Evolutionary conservation across 2,888 invertebrate genomes (phyloP).

Genomic region (Adela reaumurella): DNA sequence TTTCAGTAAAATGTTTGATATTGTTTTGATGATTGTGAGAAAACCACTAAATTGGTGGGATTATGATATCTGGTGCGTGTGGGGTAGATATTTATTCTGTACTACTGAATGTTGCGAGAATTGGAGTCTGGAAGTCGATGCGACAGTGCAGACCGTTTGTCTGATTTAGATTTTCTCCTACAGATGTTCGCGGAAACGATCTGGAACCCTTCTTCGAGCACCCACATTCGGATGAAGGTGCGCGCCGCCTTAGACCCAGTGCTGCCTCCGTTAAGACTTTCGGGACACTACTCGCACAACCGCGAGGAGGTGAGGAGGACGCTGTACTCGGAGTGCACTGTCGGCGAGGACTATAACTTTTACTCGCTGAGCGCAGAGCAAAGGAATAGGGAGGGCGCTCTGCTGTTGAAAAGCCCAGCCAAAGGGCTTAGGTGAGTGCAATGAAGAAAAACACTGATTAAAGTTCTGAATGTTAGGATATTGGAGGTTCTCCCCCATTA

Average conservation of each 20-base stretch:
- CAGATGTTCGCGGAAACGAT: conserved; percentile 41
- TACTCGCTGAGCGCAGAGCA: conserved; percentile 40
- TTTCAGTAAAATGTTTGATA: too few relatives aligned
- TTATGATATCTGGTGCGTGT: too few relatives aligned
- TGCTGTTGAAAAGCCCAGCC: conserved; percentile 36
- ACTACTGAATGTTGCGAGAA: too few relatives aligned
- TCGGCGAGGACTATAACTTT: conserved; percentile 27
- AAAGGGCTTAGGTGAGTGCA: conserved; percentile 29
- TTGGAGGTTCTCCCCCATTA: too few relatives aligned
- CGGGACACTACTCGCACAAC: conserved; percentile 27
- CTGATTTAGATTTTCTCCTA: too few relatives aligned
- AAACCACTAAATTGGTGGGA: too few relatives aligned
- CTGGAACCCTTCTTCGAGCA: conserved; percentile 43
- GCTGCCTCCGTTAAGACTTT: conserved; percentile 27
- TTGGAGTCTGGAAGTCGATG: too few relatives aligned
- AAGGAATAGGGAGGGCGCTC: conserved; percentile 22
- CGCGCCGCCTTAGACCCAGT: conserved; percentile 34
- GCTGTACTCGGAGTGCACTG: conserved; percentile 16
- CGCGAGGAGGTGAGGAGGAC: conserved; percentile 6
- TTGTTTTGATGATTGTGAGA: too few relatives aligned
- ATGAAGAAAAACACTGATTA: background rate
- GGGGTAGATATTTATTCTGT: too few relatives aligned
- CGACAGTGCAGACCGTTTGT: too few relatives aligned
- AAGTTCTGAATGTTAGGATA: too few relatives aligned
- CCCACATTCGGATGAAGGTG: conserved; percentile 41